These are phyloP conservation scores for Delphinus delphis DNA, from an alignment of 2,113 vertebrate genomes.

Conservation along the genomic window DNA sequence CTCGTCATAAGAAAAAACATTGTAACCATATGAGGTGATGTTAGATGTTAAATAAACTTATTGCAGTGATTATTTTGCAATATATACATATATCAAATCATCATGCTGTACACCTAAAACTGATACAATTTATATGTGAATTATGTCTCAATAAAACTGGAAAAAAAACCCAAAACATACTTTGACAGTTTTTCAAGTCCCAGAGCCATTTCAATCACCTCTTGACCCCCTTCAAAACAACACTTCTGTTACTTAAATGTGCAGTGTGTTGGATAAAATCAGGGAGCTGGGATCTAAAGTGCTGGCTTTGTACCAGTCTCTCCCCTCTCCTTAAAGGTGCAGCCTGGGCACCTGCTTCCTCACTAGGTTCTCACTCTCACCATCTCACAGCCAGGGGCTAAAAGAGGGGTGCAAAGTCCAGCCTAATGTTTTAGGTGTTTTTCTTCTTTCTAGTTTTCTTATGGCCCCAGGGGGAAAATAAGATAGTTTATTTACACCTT, in stretches of 20 bases:
- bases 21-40: background rate
- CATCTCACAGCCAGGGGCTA: background rate
- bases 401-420: background rate
- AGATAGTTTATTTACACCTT: background rate
- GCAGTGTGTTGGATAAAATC: background rate
- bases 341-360: accelerated
- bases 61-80: background rate
- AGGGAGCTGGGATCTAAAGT: background rate
- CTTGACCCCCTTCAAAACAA: background rate
- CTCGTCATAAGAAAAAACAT: background rate
- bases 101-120: background rate
- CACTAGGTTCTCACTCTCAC: background rate
- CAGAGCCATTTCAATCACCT: background rate
- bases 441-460: background rate
- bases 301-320: background rate
- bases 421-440: background rate
- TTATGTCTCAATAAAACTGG: background rate
- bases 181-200: background rate
- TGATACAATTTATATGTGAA: background rate
- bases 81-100: background rate
- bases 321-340: accelerated
- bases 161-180: background rate
- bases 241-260: background rate
- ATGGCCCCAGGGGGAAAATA: background rate
- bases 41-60: background rate